These are phyloP conservation scores for Dione vanillae DNA, from an alignment of 2,888 invertebrate species.

Conservation along the genomic window DNA sequence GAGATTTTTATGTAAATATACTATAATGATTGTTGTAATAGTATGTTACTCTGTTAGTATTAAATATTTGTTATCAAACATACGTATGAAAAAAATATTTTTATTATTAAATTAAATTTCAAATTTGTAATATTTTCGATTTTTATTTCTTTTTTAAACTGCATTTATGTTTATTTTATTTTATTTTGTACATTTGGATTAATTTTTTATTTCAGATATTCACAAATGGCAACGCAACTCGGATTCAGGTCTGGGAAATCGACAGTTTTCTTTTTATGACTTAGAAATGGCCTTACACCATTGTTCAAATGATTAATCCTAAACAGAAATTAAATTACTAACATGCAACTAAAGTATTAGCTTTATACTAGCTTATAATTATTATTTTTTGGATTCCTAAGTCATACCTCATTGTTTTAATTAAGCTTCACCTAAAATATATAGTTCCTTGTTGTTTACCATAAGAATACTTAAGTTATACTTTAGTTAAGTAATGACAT, in stretches of 20 bases:
- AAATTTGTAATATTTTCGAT: not conserved
- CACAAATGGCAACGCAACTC: conserved; percentile 45
- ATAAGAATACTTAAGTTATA: no score
- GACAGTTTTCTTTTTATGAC: conserved; percentile 72
- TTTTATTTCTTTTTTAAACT: not conserved
- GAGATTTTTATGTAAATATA: not conserved
- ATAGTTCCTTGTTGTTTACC: not conserved
- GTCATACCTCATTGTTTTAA: not conserved
- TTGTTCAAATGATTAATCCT: conserved; percentile 69
- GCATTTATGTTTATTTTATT: not conserved
- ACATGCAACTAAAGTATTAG: not conserved
- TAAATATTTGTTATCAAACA: not conserved
- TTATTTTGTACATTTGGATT: conserved; percentile 24
- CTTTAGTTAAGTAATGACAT: no score
- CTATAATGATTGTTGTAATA: not conserved
- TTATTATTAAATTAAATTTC: conserved; percentile 1
- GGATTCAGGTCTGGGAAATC: conserved; percentile 41
- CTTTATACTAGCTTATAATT: not conserved
- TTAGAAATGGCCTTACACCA: conserved; percentile 73
- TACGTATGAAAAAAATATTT: conserved; percentile 5
- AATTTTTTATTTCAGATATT: conserved; percentile 49
- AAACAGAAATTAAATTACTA: no score
- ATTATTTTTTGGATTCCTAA: not conserved
- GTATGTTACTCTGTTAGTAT: conserved; percentile 6
- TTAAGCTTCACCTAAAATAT: not conserved